A percentile compares a stretch with the other conserved stretches of the same genome.
phyloP scores from a whole-genome alignment of 1,140 invertebrate species.

The Zaprionus lachaisei region DNA sequence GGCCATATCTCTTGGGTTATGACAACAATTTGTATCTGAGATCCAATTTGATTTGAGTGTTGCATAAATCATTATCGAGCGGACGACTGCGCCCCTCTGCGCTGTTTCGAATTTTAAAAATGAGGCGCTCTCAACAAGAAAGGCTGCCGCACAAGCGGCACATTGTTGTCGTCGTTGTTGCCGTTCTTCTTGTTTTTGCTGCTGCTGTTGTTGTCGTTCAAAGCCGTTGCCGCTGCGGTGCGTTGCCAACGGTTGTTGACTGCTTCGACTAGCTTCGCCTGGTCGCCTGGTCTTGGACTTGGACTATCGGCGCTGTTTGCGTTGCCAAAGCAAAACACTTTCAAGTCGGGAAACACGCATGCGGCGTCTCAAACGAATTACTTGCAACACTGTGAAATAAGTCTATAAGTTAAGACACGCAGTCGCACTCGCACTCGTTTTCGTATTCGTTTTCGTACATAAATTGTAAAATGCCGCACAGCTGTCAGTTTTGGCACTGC shows the following conservation, averaged over 20 bases:
- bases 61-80: slow-evolving; percentile 59
- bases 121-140: slow-evolving; percentile 50
- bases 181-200: neutral
- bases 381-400: slow-evolving; percentile 56
- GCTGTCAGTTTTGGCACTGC: slow-evolving; percentile 78
- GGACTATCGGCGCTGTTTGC: slow-evolving; percentile 27
- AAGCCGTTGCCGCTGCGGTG: slow-evolving; percentile 19
- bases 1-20: slow-evolving; percentile 42
- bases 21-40: slow-evolving; percentile 47
- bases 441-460: slow-evolving; percentile 44
- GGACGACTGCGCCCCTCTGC: slow-evolving; percentile 55
- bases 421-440: neutral
- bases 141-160: slow-evolving; percentile 36
- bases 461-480: slow-evolving; percentile 77
- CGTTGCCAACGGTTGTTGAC: slow-evolving; percentile 41
- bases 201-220: slow-evolving; percentile 1
- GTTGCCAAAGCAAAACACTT: slow-evolving; percentile 44
- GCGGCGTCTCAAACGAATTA: slow-evolving; percentile 45
- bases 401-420: slow-evolving; percentile 36
- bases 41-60: slow-evolving; percentile 44
- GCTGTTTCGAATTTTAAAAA: slow-evolving; percentile 66
- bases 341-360: slow-evolving; percentile 58
- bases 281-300: slow-evolving; percentile 37
- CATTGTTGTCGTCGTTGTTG: slow-evolving; percentile 13
- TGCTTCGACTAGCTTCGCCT: slow-evolving; percentile 5